Evolutionary conservation across 2,888 invertebrate genomes (phyloP), one percentile per base, ranked within the genome.

Genomic region (Notodonta dromedarius): DNA sequence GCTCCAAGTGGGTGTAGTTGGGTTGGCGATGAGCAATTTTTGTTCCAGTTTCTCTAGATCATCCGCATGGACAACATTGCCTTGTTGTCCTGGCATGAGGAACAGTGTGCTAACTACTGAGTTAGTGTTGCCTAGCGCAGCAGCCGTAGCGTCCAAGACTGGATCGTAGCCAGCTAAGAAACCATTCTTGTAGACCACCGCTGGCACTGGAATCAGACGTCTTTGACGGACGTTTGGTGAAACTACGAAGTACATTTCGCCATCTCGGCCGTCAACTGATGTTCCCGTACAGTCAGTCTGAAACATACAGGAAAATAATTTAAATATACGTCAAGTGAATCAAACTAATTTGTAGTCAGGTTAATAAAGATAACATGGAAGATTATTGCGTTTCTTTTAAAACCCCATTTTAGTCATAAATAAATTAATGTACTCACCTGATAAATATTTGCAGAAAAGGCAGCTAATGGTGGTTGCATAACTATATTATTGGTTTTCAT

Each of bases 131-230:
- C 97, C 97, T 58, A 98, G 90, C 9, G 97, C 96, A 5, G 97
- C 96, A 1, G 96, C 96, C 0, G 98, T 98, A 0, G 97, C 97
- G 79, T 98, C 98, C 46, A 98, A 86, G 46, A 95, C 95, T 0
- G 97, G 96, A 74, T 98, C 98, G 80, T 98, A 98, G 11, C 98
- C 97, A 2, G 97, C 98, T 35, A 97, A 90, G 73, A 98, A 97
- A 9, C 96, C 96, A 7, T 94, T 93, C 70, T 95, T 95, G 90
- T 96, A 97, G 0, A 97, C 96, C 0, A 96, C 96, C 0, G 98
- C 97, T 0, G 98, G 98, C 5, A 98, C 96, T 0, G 97, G 97
- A 0, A 98, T 95, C 6, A 98, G 90, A 56, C 97, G 95, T 42
- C 97, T 94, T 83, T 97, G 97, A 35, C 97, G 94, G 3, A 97